These are phyloP conservation scores for Diarsia rubi DNA, from an alignment of 2,888 invertebrate species.

Conservation along the genomic window DNA sequence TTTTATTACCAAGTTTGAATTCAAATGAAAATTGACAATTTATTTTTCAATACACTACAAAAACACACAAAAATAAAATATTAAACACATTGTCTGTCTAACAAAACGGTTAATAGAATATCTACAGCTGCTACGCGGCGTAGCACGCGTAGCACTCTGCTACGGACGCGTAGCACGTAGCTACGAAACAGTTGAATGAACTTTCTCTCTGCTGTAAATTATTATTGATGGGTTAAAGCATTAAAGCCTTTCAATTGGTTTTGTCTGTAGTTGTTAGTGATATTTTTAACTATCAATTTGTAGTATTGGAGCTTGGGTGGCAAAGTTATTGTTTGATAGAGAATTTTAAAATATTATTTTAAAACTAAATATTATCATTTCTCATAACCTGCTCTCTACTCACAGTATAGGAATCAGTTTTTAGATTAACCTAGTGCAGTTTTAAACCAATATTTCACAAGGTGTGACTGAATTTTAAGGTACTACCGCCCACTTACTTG, in stretches of 20 bases:
- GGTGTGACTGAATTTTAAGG: neutral
- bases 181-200: conserved; percentile 74
- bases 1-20: neutral
- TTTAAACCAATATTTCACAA: neutral
- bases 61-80: conserved; percentile 58
- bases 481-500: neutral
- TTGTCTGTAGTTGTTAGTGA: conserved; percentile 15
- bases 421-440: neutral
- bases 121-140: conserved; percentile 75
- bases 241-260: conserved; percentile 32
- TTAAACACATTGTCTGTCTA: conserved; percentile 71
- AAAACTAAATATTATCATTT: neutral
- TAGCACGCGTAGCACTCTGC: conserved; percentile 54
- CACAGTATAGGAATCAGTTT: neutral
- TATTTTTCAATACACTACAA: neutral
- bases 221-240: conserved; percentile 53
- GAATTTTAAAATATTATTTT: neutral
- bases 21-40: neutral
- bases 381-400: neutral
- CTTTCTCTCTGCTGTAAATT: conserved; percentile 65
- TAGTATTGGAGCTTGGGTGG: neutral
- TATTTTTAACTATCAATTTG: conserved; percentile 14
- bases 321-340: neutral
- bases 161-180: conserved; percentile 73
- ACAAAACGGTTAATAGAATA: conserved; percentile 75